Evolutionary conservation across 2,113 vertebrate species (phyloP), one percentile per base, ranked within the genome.

Genomic region (Muscicapa adusta): DNA sequence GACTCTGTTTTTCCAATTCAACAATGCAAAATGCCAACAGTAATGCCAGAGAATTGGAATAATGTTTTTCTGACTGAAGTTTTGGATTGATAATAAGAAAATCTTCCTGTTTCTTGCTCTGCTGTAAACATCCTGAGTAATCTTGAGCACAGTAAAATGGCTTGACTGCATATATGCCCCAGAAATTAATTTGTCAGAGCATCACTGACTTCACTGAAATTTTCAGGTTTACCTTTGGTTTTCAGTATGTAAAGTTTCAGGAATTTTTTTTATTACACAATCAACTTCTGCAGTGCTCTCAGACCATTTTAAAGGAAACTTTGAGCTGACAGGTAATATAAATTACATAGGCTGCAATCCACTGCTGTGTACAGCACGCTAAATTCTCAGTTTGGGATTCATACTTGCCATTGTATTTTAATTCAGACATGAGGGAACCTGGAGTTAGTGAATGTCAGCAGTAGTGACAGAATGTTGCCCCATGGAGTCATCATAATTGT

Each of bases 1-100:
- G 75, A 86, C 48, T 97, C 50, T 36, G 48, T 97, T 97, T 96
- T 84, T 42, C 51, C 54, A 75, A 54, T 85, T 92, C 31, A 67
- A 17, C 33, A 65, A n/a, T 24, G 20, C 8, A 19, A 38, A 47
- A 89, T 80, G 34, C 53, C 43, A 26, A 20, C 40, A 60, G 0
- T 81, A 84, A 54, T 57, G 18, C 16, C 45, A 53, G 22, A 22
- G 28, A 82, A 43, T 25, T 65, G 16, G 15, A 94, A 34, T 38
- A 71, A 34, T 13, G 10, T 0, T 34, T 29, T 89, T 62, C 33
- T 84, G 29, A 12, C 12, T 26, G 16, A 68, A 22, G 26, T 36
- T 80, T 71, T 57, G 43, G 36, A 23, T 58, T 77, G 13, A 17
- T 70, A 28, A 6, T 73, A 20, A 57, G 11, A 28, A 47, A 31